Conservation (phyloP, 2,888 invertebrate genomes). For the Clusia tigrina region DNA sequence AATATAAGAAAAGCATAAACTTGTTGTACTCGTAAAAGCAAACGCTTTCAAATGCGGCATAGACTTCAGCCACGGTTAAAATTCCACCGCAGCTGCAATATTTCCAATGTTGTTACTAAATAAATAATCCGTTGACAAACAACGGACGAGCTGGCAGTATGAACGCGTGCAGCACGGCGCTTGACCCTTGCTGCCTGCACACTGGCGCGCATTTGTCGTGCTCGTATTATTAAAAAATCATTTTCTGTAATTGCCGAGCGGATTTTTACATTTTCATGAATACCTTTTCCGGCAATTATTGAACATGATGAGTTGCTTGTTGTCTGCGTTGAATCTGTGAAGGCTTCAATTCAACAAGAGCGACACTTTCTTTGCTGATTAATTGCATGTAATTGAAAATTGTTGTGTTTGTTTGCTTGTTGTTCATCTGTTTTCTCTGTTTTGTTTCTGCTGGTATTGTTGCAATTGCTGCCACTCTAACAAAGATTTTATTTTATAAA, state of each 20-base stretch:
- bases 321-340: neutral
- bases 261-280: neutral
- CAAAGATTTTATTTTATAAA: conserved; percentile 7
- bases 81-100: neutral
- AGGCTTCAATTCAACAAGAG: neutral
- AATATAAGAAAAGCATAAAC: no score
- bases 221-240: conserved; percentile 13
- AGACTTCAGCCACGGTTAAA: neutral
- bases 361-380: conserved; percentile 24
- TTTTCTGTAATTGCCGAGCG: neutral
- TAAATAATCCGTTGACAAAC: no score
- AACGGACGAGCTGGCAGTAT: no score
- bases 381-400: conserved; percentile 19
- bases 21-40: no score
- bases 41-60: no score
- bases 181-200: no score
- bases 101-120: no score
- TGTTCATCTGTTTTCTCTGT: neutral
- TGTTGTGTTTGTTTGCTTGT: neutral
- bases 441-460: neutral
- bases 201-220: neutral
- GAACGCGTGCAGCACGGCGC: neutral
- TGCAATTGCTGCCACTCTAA: neutral
- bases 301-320: conserved; percentile 12
- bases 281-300: conserved; percentile 15